A percentile compares a stretch with the other conserved stretches of the same genome.
Conservation (phyloP, 2,888 invertebrate species). For the Xanthorhoe designata region DNA sequence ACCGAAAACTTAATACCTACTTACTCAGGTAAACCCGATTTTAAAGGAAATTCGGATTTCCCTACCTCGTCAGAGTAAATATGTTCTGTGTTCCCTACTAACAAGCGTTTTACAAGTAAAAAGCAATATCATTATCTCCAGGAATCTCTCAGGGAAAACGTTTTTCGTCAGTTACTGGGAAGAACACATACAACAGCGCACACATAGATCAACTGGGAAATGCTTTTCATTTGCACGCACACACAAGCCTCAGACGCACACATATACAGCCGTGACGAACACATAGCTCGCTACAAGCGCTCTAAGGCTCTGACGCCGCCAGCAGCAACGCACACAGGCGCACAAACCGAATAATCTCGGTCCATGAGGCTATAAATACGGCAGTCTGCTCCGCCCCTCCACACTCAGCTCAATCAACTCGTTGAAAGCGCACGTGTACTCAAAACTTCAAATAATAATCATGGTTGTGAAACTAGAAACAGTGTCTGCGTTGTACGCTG, state of each 20-base stretch:
- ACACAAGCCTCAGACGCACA: slow-evolving; percentile 33
- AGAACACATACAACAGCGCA: slow-evolving; percentile 6
- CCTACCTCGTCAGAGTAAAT: too few species aligned
- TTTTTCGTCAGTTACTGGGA: slow-evolving; percentile 45
- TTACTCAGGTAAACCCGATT: slow-evolving; percentile 6
- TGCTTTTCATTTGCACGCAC: slow-evolving; percentile 1
- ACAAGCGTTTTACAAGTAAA: slow-evolving; percentile 39
- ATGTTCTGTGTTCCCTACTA: too few species aligned
- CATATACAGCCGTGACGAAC: slow-evolving; percentile 23
- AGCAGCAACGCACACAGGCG: slow-evolving; percentile 46
- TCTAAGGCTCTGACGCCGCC: slow-evolving; percentile 54
- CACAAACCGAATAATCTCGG: slow-evolving; percentile 57
- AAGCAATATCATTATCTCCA: slow-evolving; percentile 39
- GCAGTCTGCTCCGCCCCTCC: slow-evolving; percentile 56
- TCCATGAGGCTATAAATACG: slow-evolving; percentile 63
- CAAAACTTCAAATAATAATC: slow-evolving; percentile 41
- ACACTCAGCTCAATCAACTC: slow-evolving; percentile 63
- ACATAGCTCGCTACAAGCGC: slow-evolving; percentile 27
- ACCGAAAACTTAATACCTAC: slow-evolving; percentile 1
- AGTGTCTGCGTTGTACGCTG: slow-evolving; percentile 65
- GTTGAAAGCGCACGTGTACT: slow-evolving; percentile 56
- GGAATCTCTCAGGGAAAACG: slow-evolving; percentile 44
- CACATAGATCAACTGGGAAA: neutral
- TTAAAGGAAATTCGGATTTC: slow-evolving; percentile 33
- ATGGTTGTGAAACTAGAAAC: slow-evolving; percentile 77